Evolutionary conservation across 1,140 invertebrate genomes (phyloP).

Genomic region (Alviniconcha marisindica): DNA sequence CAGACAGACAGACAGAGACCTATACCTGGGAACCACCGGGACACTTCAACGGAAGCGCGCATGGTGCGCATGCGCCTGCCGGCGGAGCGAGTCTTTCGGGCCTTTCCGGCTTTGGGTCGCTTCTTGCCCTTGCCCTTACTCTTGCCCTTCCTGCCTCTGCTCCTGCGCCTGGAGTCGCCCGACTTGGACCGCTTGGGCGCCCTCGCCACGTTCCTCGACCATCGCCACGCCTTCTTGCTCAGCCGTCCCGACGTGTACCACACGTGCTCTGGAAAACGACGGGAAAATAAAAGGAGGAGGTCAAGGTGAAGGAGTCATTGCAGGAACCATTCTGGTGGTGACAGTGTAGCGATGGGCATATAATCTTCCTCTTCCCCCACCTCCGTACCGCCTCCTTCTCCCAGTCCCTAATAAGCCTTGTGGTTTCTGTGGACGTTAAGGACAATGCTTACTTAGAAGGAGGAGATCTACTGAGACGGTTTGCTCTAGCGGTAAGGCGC

Average conservation of each 20-base stretch:
- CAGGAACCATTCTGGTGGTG: no score
- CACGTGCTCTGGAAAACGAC: conserved; percentile 19
- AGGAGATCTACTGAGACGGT: no score
- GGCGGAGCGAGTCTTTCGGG: background rate
- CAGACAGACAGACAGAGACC: background rate
- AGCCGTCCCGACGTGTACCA: conserved; percentile 27
- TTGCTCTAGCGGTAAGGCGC: no score
- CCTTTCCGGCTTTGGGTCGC: background rate
- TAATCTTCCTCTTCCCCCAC: no score
- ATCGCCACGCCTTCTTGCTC: conserved; percentile 6
- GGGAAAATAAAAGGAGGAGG: no score
- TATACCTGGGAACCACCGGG: conserved; percentile 4
- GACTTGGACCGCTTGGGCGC: background rate
- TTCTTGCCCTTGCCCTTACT: conserved; percentile 8
- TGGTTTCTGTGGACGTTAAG: no score
- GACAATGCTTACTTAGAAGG: no score
- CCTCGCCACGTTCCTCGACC: background rate
- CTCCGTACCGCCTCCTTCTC: no score
- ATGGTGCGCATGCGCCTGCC: background rate
- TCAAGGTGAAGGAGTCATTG: no score
- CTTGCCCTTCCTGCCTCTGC: background rate
- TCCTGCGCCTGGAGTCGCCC: background rate
- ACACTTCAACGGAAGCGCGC: background rate
- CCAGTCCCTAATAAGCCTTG: no score
- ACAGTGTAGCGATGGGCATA: no score